Base-by-base conservation (phyloP, 2,113 vertebrate genomes). In the Axis porcinus region DNA sequence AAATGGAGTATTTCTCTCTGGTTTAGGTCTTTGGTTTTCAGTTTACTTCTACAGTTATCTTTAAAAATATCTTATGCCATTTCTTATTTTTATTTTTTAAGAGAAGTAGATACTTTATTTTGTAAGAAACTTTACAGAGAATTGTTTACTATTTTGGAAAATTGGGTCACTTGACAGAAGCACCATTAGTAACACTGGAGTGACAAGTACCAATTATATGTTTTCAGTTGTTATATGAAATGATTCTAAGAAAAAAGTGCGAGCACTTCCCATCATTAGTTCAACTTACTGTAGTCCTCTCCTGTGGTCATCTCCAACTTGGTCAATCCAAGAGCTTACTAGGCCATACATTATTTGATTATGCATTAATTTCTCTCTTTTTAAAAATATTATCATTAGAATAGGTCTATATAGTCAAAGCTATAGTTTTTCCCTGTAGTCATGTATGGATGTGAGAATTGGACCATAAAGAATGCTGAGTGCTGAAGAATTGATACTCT, bases 111-210 rank as follows among this genome's bases (percentile, higher is more conserved):
- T 57, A 47, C 1, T 94, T 86, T 3, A 36, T 54, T 79, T 47
- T 82, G n/a, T 52, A 54, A 74, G 64, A 86, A 91, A 83, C 30
- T 82, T 89, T 43, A 78, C 19, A 81, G 23, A 92, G n/a, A 85
- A 13, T 33, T 83, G 10, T 27, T 94, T 3, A 52, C 3, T 27
- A 47, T 54, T 88, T 94, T 76, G 40, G 45, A 94, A 94, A 81
- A 78, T 6, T 10, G 28, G 21, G 17, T 76, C 16, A 36, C 14
- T 94, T 67, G 43, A 47, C 45, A 91, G 23, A 21, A 67, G 67
- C 1, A 74, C 7, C 21, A 8, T 30, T 58, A 40, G 28, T 7
- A 67, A 36, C 64, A 67, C 33, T 36, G 4, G 64, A 67, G 64
- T 57, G 70, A 47, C 64, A 28, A 83, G 52, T 28, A 67, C n/a